A percentile compares a stretch with the other conserved stretches of the same genome.
Conservation (phyloP, 2,888 invertebrate species). For the Cylindroiulus punctatus region DNA sequence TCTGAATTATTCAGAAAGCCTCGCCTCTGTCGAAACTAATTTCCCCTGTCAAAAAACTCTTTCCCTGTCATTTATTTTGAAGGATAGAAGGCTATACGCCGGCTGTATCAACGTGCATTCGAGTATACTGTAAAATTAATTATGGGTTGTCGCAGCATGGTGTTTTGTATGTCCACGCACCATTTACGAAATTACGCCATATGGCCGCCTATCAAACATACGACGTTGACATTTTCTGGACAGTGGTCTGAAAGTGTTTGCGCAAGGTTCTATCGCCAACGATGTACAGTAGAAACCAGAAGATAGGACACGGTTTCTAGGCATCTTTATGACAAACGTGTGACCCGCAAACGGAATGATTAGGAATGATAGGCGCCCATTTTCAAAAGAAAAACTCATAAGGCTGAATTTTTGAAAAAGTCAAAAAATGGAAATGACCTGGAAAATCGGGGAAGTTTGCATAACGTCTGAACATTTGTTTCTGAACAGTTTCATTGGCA, state of each 20-base stretch:
- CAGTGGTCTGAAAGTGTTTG: background rate
- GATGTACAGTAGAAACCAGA: too few species aligned
- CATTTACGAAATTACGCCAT: conserved; percentile 23
- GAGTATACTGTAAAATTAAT: conserved; percentile 8
- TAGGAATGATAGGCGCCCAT: too few species aligned
- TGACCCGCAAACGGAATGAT: too few species aligned
- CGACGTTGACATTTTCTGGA: conserved; percentile 1
- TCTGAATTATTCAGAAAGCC: conserved; percentile 11
- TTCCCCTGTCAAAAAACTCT: conserved; percentile 15
- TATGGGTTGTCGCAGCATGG: background rate
- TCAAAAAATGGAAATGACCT: too few species aligned
- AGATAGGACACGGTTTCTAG: too few species aligned
- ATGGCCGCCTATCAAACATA: background rate
- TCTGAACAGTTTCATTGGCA: too few species aligned
- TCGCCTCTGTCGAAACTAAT: background rate
- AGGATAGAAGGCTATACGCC: background rate
- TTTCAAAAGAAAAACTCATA: too few species aligned
- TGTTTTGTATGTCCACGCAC: background rate
- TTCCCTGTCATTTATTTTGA: conserved; percentile 32
- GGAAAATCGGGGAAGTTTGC: too few species aligned
- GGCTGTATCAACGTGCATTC: background rate
- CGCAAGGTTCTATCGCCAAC: background rate
- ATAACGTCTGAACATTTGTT: too few species aligned
- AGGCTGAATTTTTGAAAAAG: too few species aligned
- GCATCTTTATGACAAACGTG: too few species aligned